phyloP scores from a whole-genome alignment of 2,113 vertebrate species.

The Ailuropoda melanoleuca region DNA sequence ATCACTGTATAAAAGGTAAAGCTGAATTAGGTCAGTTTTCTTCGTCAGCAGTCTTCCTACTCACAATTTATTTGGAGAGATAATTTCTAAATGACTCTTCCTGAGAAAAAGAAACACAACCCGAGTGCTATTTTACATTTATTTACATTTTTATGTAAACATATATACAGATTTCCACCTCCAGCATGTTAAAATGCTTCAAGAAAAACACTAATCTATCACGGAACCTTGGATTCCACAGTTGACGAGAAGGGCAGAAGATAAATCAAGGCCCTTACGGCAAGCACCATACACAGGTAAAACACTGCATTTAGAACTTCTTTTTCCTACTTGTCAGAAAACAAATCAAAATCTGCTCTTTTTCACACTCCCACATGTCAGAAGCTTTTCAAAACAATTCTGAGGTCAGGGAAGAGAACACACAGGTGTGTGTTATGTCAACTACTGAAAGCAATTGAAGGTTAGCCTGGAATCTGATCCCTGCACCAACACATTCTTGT shows the following conservation, averaged over 20 bases:
- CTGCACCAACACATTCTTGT: constrained; percentile 82
- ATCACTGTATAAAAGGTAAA: not conserved
- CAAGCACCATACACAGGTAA: not conserved
- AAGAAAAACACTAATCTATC: not conserved
- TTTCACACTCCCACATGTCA: constrained; percentile 82
- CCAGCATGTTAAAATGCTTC: not conserved
- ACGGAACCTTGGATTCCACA: not conserved
- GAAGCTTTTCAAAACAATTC: constrained; percentile 78
- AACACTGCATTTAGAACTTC: not conserved
- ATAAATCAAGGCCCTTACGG: not conserved
- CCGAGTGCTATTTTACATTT: not conserved
- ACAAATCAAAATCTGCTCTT: constrained; percentile 71
- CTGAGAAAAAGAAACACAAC: not conserved
- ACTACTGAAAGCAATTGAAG: constrained; percentile 77
- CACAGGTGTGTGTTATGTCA: constrained; percentile 83
- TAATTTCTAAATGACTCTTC: not conserved
- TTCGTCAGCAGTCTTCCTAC: not conserved
- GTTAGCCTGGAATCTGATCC: constrained; percentile 80
- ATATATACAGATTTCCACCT: not conserved
- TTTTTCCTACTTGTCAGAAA: constrained; percentile 54
- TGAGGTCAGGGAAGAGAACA: constrained; percentile 83
- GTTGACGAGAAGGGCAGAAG: not conserved
- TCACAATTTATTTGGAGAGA: not conserved
- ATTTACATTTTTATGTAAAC: not conserved
- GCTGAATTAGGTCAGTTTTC: not conserved